phyloP scores from a whole-genome alignment of 1,140 invertebrate species.

The Bombus superbus region DNA sequence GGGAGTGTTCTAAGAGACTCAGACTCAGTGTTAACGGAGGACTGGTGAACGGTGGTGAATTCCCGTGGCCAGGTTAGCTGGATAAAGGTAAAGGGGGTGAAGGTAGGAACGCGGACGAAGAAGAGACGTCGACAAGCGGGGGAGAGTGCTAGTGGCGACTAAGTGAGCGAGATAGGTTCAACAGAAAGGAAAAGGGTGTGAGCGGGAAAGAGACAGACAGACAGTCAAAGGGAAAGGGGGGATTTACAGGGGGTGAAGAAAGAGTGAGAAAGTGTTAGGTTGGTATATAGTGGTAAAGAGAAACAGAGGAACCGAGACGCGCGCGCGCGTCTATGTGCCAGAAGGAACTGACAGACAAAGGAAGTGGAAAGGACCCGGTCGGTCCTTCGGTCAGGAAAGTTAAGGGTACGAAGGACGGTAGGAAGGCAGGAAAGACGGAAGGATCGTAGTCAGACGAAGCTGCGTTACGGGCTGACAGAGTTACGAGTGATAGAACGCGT shows the following conservation, averaged over 20 bases:
- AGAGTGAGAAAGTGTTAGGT: slow-evolving; percentile 40
- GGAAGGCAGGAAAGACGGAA: slow-evolving; percentile 52
- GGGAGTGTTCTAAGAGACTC: background rate
- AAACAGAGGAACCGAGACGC: slow-evolving; percentile 11
- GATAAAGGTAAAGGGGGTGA: background rate
- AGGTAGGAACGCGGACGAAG: background rate
- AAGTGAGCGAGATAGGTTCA: background rate
- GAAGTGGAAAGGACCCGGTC: slow-evolving; percentile 55
- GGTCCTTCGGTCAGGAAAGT: slow-evolving; percentile 40
- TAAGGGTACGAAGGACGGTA: slow-evolving; percentile 42
- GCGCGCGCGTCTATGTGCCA: slow-evolving; percentile 55
- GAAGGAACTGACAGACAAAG: slow-evolving; percentile 54
- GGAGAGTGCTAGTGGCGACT: slow-evolving; percentile 16
- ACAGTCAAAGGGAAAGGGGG: background rate
- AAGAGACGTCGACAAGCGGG: slow-evolving; percentile 3
- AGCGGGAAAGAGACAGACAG: slow-evolving; percentile 2
- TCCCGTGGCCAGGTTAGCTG: background rate
- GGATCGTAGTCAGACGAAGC: slow-evolving; percentile 35
- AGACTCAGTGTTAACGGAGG: background rate
- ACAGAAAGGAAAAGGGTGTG: background rate
- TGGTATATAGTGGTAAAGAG: slow-evolving; percentile 18
- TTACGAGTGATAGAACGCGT: slow-evolving; percentile 51
- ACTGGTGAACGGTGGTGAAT: slow-evolving; percentile 18
- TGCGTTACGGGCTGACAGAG: slow-evolving; percentile 35
- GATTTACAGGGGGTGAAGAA: background rate